These are phyloP conservation scores for Wiebesia pumilae DNA, from an alignment of 1,140 invertebrate species.

Conservation along the genomic window DNA sequence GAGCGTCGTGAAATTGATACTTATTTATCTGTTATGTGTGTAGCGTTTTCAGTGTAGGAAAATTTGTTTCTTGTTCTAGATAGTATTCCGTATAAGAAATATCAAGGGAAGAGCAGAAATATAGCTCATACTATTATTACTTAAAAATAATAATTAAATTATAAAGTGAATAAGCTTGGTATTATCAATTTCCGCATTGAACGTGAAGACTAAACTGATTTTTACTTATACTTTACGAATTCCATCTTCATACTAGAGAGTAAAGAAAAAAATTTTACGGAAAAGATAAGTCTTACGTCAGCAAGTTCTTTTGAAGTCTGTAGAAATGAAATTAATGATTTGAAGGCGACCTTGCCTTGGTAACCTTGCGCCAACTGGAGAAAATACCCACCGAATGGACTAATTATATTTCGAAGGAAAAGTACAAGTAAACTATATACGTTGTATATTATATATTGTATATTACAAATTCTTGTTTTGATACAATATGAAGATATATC, in stretches of 20 bases:
- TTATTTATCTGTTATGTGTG: no score
- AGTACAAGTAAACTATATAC: not conserved
- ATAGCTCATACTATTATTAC: no score
- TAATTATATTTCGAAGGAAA: slow-evolving; percentile 9
- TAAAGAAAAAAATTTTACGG: slow-evolving; percentile 2
- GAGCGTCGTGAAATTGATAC: no score
- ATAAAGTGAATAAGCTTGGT: slow-evolving; percentile 6
- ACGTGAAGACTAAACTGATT: not conserved
- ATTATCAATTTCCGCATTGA: slow-evolving; percentile 22
- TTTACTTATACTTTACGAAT: not conserved
- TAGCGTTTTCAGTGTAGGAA: no score
- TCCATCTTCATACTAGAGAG: slow-evolving; percentile 10
- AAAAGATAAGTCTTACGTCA: not conserved
- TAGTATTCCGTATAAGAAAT: no score
- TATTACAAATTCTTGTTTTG: no score
- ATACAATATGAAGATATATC: no score
- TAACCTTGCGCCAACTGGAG: slow-evolving; percentile 25
- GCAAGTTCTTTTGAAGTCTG: slow-evolving; percentile 7
- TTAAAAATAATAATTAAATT: not conserved
- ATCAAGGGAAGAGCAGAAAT: no score
- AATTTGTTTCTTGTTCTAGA: no score
- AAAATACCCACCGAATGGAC: not conserved
- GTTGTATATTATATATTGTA: not conserved
- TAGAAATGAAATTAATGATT: slow-evolving; percentile 40
- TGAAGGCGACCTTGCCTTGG: slow-evolving; percentile 12